Conservation (phyloP, 2,888 invertebrate genomes). For the Drosophila yooni region DNA sequence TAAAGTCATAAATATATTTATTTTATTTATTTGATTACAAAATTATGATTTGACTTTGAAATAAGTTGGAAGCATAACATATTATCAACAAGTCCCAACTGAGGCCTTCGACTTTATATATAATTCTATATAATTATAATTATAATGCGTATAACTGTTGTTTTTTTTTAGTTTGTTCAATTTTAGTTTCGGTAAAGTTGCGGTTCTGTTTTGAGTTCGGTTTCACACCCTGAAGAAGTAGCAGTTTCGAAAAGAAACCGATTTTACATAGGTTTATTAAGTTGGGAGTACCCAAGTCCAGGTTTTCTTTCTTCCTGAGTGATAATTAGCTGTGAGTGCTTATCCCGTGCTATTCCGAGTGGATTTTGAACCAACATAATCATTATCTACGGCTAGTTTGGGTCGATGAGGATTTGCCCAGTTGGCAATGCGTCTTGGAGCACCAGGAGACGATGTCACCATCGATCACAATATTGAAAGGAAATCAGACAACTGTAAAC, state of each 20-base stretch:
- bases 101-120: neutral
- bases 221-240: no score
- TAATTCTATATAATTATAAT: no score
- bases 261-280: neutral
- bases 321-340: neutral
- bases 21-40: neutral
- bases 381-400: neutral
- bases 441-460: slow-evolving; percentile 51
- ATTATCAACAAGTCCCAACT: neutral
- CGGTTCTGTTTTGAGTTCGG: neutral
- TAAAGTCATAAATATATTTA: neutral
- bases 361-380: neutral
- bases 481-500: slow-evolving; percentile 83
- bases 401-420: neutral
- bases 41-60: neutral
- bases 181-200: neutral
- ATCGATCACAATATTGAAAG: slow-evolving; percentile 73
- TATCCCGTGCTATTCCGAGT: neutral
- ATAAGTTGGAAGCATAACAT: neutral
- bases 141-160: neutral
- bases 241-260: neutral
- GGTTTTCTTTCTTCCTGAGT: neutral
- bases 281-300: neutral
- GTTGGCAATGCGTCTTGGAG: neutral
- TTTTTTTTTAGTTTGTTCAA: neutral